Evolutionary conservation across 2,797 vertebrate genomes (phyloP), one percentile per base, ranked within the genome.

Genomic region (Muraenolepis orangiensis): DNA sequence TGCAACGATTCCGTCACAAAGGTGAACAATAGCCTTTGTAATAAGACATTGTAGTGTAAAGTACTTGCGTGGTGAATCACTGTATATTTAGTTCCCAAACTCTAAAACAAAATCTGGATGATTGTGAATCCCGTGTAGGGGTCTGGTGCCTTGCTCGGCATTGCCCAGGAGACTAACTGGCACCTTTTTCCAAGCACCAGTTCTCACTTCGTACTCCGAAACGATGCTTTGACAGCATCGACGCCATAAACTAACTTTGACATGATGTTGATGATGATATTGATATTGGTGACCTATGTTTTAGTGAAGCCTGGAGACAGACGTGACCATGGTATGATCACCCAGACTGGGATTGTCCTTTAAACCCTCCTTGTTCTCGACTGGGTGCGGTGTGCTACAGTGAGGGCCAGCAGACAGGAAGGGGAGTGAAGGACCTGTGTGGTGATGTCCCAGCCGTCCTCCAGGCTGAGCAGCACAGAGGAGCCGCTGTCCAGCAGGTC

Each of bases 401-500:
- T 29, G 40, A n/a, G n/a, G n/a, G n/a, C n/a, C n/a, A n/a, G n/a
- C n/a, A 7, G 71, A 6, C 1, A 14, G 12, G 11, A 31, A 28
- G 26, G 20, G 70, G 67, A 23, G 29, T 76, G 79, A 74, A 36
- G 66, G 26, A 98, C 98, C 94, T 99, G 98, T 26, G 96, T 94
- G 34, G 97, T 99, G 84, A 98, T 94, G 88, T 99, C 98, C 98
- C 98, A 99, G 88, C 98, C 98, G 71, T 99, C 98, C 91, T 99
- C 98, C 88, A 99, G 93, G 91, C 98, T 97, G 86, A 99, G 92
- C 87, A 99, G 91, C 79, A 96, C 96, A 26, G 98, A 99, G 40
- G 98, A 99, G 77, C 98, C 97, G 64, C 93, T 95, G 87, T 99
- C 96, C 85, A 99, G 93, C 38, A 99, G 94, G 88, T 98, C 97